phyloP scores from a whole-genome alignment of 2,797 vertebrate species.

The Falco cherrug region DNA sequence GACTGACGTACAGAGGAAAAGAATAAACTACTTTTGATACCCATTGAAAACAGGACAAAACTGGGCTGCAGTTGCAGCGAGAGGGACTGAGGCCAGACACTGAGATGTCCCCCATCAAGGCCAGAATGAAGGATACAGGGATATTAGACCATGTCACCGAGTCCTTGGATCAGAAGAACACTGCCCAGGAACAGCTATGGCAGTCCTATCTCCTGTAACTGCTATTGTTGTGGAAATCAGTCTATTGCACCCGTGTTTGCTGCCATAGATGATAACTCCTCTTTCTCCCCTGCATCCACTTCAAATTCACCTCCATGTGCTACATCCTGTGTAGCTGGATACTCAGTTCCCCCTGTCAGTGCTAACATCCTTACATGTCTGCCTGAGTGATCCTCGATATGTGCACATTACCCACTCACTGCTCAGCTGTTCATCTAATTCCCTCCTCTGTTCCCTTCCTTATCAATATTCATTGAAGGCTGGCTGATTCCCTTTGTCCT shows the following conservation, averaged over 20 bases:
- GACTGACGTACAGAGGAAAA: not conserved
- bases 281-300: not conserved
- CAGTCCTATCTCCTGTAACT: not conserved
- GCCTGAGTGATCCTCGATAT: not conserved
- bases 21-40: not conserved
- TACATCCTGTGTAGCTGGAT: not conserved
- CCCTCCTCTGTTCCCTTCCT: not conserved
- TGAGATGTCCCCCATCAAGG: not conserved
- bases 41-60: not conserved
- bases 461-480: not conserved
- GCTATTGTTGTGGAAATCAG: not conserved
- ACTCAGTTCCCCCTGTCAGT: not conserved
- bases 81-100: not conserved
- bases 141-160: not conserved
- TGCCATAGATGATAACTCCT: not conserved
- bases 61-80: rapidly evolving
- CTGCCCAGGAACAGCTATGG: not conserved
- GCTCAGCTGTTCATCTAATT: not conserved
- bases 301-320: not conserved
- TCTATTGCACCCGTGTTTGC: not conserved
- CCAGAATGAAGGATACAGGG: not conserved
- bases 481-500: not conserved
- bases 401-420: not conserved
- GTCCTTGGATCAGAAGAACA: not conserved
- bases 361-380: not conserved